Evolutionary conservation across 2,113 vertebrate genomes (phyloP).

Genomic region (Leucoraja erinaceus): DNA sequence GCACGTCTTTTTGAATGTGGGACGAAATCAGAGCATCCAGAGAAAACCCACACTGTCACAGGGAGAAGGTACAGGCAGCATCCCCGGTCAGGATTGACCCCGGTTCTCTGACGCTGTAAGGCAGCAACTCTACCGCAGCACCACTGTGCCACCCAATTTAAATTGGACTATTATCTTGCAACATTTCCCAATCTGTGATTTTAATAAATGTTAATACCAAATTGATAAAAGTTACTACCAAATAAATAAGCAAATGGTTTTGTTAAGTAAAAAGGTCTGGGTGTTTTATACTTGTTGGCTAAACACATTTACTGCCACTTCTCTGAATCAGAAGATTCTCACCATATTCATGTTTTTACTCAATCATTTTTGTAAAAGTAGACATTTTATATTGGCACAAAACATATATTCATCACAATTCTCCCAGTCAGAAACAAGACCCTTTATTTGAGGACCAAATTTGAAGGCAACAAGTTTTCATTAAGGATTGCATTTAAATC

Average conservation of each 20-base stretch:
- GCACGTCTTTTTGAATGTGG: too few relatives aligned
- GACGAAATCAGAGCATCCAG: too few relatives aligned
- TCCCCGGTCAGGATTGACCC: too few relatives aligned
- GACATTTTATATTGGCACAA: not conserved
- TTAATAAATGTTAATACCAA: not conserved
- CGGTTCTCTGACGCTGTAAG: too few relatives aligned
- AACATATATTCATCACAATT: not conserved
- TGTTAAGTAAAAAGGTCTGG: not conserved
- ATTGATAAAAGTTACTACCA: not conserved
- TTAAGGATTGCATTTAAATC: constrained; percentile 3
- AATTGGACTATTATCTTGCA: not conserved
- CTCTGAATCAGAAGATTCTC: not conserved
- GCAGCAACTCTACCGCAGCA: too few relatives aligned
- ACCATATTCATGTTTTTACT: not conserved
- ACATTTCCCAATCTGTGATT: not conserved
- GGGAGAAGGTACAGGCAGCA: too few relatives aligned
- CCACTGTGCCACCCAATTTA: not conserved
- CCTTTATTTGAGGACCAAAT: not conserved
- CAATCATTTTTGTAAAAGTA: not conserved
- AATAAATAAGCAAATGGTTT: too few relatives aligned
- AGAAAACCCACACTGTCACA: too few relatives aligned
- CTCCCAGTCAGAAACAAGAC: not conserved
- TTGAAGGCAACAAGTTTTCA: not conserved
- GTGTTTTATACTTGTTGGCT: not conserved
- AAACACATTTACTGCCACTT: not conserved